Percentiles rank a stretch among this genome's conserved stretches.
Evolutionary conservation across 2,113 vertebrate species (phyloP).

Genomic region (Amphilophus citrinellus): DNA sequence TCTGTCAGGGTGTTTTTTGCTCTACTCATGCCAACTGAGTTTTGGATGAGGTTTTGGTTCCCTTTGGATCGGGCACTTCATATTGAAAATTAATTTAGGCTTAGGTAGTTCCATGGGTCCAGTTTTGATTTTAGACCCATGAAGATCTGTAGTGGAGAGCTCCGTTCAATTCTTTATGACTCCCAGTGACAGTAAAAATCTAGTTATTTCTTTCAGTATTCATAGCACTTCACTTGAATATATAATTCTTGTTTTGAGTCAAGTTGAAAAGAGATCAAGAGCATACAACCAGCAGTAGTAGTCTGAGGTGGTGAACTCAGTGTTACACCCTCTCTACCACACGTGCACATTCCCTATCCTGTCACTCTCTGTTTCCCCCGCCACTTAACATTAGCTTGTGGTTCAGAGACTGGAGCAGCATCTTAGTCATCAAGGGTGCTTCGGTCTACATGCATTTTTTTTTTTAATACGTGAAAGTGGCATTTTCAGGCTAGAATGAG

Average conservation of each 20-base stretch:
- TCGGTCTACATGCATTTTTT: neutral
- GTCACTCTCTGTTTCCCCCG: neutral
- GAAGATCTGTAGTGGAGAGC: neutral
- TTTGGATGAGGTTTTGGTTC: neutral
- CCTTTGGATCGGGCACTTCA: neutral
- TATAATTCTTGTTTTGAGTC: neutral
- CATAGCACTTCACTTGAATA: neutral
- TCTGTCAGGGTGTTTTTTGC: neutral
- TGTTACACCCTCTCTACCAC: constrained; percentile 7
- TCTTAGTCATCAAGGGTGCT: constrained; percentile 1
- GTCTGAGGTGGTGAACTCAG: neutral
- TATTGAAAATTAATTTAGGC: neutral
- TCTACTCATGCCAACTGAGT: neutral
- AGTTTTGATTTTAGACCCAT: neutral
- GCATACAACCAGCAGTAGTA: neutral
- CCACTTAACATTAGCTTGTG: neutral
- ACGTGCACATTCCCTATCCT: neutral
- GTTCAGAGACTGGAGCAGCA: neutral
- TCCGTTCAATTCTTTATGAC: neutral
- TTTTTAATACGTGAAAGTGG: neutral
- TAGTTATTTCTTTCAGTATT: neutral
- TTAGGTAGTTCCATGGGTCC: neutral
- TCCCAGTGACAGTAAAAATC: neutral
- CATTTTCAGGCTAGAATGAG: neutral
- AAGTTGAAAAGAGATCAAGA: neutral